A percentile compares a stretch with the other conserved stretches of the same genome.
These are phyloP conservation scores for Ptilonorhynchus violaceus DNA, from an alignment of 2,113 vertebrate species.

Conservation along the genomic window DNA sequence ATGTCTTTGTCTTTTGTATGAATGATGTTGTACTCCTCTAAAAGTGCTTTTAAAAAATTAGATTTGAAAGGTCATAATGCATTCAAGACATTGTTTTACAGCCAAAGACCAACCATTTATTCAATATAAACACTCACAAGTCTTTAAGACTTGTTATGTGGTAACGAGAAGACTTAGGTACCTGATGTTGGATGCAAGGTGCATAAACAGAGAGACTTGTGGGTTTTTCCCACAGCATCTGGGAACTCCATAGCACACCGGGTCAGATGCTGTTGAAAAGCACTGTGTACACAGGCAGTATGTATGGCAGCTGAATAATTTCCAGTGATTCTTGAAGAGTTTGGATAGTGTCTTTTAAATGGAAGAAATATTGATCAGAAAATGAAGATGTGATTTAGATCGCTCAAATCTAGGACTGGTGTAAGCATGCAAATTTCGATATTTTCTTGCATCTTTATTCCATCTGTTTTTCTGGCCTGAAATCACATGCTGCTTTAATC, in stretches of 20 bases:
- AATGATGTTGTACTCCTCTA: not conserved
- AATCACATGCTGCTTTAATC: not conserved
- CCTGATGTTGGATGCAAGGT: not conserved
- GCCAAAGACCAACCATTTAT: not conserved
- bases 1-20: not conserved
- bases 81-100: not conserved
- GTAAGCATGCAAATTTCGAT: not conserved
- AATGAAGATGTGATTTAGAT: not conserved
- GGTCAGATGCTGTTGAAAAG: not conserved
- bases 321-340: not conserved
- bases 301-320: not conserved
- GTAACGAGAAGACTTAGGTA: not conserved
- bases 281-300: not conserved
- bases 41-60: not conserved
- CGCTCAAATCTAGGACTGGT: not conserved
- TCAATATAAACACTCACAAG: not conserved
- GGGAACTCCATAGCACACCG: not conserved
- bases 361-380: not conserved
- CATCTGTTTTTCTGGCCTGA: not conserved
- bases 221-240: not conserved
- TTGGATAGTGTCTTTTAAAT: not conserved
- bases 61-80: not conserved
- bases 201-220: not conserved
- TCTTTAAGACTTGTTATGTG: not conserved
- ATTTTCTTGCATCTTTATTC: not conserved